Percentiles rank a stretch among this genome's conserved stretches.
These are phyloP conservation scores for Odocoileus virginianus DNA, from an alignment of 2,113 vertebrate genomes.

Conservation along the genomic window DNA sequence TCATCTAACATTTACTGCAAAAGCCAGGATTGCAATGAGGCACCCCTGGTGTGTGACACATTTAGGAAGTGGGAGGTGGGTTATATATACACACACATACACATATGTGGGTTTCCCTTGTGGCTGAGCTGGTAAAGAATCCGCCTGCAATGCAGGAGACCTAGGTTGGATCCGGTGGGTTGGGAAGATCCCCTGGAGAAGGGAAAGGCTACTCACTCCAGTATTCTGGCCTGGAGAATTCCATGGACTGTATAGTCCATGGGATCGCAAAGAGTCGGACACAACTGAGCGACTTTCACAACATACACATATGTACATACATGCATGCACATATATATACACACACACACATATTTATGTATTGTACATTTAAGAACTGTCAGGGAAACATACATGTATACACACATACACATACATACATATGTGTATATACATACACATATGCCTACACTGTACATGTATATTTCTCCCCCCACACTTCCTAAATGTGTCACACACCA, in stretches of 20 bases:
- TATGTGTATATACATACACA: background rate
- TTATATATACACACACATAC: background rate
- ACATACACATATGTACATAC: background rate
- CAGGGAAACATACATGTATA: background rate
- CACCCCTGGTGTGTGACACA: background rate
- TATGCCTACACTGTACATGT: fast-evolving
- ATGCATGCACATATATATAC: too few species aligned
- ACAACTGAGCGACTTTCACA: background rate
- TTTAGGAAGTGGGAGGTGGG: background rate
- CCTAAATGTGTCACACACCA: background rate
- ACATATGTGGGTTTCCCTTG: background rate
- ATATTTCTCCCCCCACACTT: background rate
- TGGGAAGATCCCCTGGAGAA: background rate
- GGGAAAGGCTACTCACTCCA: background rate
- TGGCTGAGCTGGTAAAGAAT: background rate
- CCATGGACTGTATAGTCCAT: background rate
- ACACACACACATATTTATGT: background rate
- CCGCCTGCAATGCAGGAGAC: background rate
- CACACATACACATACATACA: background rate
- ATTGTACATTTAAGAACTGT: background rate
- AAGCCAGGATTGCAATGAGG: background rate
- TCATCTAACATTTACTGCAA: background rate
- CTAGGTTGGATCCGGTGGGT: background rate
- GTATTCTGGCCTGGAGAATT: background rate
- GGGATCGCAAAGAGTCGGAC: background rate